Evolutionary conservation across 1,140 invertebrate genomes (phyloP), one percentile per base, ranked within the genome.

Genomic region (Drosophila novamexicana): DNA sequence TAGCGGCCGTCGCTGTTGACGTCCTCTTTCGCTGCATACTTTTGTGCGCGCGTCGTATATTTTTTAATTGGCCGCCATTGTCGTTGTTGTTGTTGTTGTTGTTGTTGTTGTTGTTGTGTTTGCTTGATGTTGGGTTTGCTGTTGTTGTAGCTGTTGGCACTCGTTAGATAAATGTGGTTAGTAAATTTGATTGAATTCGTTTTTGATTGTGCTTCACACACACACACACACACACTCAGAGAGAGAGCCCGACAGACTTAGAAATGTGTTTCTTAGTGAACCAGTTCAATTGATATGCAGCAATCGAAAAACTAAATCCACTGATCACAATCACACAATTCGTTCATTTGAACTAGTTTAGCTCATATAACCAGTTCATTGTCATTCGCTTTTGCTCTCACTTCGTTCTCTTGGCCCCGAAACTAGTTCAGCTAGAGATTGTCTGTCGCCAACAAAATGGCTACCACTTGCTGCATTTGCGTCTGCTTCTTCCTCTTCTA

Each of bases 21-120:
- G 78, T 79, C 53, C 78, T 75, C 22, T 75, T 47, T 65, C 63
- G 61, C n/a, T 62, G 61, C 61, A 68, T 59, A 77, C 71, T 77
- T 77, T 75, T 69, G 53, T 74, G 71, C 65, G 59, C 65, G 54
- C 75, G 36, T 77, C 79, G 76, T 88, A 88, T 88, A 88, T 88
- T 88, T 88, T 86, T 88, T 88, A 88, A 88, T 88, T 88, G 83
- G 84, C 73, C 72, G 53, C 64, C 63, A 59, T 54, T 74, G 59
- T 66, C 37, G 61, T 58, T 67, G 64, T 22, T 53, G 37, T 57
- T 68, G 42, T 63, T 63, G 22, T 40, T 50, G 40, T 57, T 68
- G 42, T 63, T 77, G 63, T 47, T 63, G 22, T 40, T 50, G 40
- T 57, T 68, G 42, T 63, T 77, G 63, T 47, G 34, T 56, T 53